These are phyloP conservation scores for Periphyllus acericola DNA, from an alignment of 2,888 invertebrate genomes.

Conservation along the genomic window DNA sequence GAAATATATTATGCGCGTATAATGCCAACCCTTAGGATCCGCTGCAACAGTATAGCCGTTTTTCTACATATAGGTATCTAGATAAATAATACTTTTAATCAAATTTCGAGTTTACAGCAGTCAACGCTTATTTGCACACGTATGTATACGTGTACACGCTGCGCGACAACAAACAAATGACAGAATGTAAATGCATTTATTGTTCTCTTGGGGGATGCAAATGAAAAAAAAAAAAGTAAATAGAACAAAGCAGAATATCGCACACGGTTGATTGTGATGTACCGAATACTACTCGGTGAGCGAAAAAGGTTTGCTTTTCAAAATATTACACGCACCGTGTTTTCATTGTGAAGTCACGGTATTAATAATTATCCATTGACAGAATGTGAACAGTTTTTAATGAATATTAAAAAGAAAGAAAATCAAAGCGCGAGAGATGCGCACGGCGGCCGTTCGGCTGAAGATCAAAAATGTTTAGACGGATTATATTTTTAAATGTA, in stretches of 20 bases:
- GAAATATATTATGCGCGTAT: not conserved
- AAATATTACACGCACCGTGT: not conserved
- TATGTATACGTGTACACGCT: not conserved
- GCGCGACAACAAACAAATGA: not conserved
- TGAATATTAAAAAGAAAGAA: not conserved
- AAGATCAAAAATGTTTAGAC: not conserved
- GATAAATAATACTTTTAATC: slow-evolving; percentile 22
- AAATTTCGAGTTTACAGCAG: slow-evolving; percentile 17
- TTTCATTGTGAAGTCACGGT: not conserved
- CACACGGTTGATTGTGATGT: not conserved
- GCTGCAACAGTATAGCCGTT: not conserved
- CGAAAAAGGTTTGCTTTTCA: not conserved
- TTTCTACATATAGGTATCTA: not conserved
- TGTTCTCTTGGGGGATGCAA: slow-evolving; percentile 18
- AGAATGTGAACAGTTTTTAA: not conserved
- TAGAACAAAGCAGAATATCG: not conserved
- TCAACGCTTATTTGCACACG: not conserved
- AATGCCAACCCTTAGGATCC: not conserved
- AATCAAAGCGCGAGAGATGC: not conserved
- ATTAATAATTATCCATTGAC: not conserved
- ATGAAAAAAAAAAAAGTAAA: slow-evolving; percentile 10
- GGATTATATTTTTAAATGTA: no score
- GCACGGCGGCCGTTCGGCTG: not conserved
- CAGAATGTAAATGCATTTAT: slow-evolving; percentile 27
- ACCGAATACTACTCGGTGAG: not conserved